Base-by-base conservation (phyloP, 2,888 invertebrate genomes). In the Cheilosia scutellata region DNA sequence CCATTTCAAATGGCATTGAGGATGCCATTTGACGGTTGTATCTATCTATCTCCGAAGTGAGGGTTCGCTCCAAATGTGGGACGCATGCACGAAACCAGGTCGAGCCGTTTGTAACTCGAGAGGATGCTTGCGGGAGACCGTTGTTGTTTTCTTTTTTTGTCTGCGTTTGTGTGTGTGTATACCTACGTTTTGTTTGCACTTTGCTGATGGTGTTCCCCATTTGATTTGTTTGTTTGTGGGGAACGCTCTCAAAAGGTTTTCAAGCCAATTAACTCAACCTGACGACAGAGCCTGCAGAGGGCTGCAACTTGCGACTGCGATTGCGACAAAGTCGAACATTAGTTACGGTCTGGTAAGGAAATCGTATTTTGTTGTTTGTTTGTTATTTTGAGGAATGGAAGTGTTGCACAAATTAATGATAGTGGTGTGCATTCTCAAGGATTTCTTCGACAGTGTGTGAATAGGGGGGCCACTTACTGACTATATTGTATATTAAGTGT, bases 1-100 rank as follows among this genome's bases (percentile, higher is more conserved):
- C 86, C 86, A 77, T 86, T 86, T 86, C 76, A 72, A 86, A 82
- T 86, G 86, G 86, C 86, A 86, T 86, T 86, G 86, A 86, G 82
- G 82, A 82, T 86, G 82, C 76, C 86, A 86, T 86, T 86, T 86
- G 86, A 74, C 62, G 80, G 82, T 77, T 86, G 76, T 62, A 60
- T 82, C 82, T 76, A 75, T 49, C 57, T 62, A 37, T 71, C 47
- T 58, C 2, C 37, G 51, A 49, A 76, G 76, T 13, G 44, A 42
- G 74, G 68, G 71, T 76, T 57, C 57, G 82, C 72, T 82, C 71
- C 29, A 86, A 82, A 86, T 82, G 82, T 86, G 86, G 82, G 82
- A 74, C 82, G 86, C 72, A 80, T 70, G 16, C 71, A 82, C 77
- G 82, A 86, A 86, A 82, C 72, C 86, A 82, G 86, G 86, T 82